phyloP scores from a whole-genome alignment of 30 jellyfish, hydroid and myxozoan genomes.

The Aurelia aurita complex sp. Pacific region DNA sequence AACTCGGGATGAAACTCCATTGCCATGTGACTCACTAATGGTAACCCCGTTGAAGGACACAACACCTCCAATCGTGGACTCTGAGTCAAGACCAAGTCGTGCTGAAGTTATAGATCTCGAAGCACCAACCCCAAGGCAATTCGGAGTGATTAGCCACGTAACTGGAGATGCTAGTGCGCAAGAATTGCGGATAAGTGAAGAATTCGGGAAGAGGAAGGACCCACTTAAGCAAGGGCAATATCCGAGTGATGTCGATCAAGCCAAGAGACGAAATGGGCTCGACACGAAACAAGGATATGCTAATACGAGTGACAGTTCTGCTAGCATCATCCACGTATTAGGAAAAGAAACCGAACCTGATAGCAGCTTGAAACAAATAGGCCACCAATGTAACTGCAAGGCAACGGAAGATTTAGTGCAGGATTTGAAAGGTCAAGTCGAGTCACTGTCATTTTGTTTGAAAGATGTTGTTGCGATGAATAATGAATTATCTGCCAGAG shows the following conservation, averaged over 20 bases:
- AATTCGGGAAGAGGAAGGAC: neutral
- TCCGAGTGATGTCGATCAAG: neutral
- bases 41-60: conserved; percentile 52
- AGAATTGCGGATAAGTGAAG: neutral
- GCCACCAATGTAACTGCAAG: too few species aligned
- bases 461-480: conserved; percentile 41
- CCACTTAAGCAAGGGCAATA: neutral
- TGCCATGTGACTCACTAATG: conserved; percentile 34
- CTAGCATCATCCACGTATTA: neutral
- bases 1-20: neutral
- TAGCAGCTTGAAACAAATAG: neutral
- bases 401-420: conserved; percentile 3
- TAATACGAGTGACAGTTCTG: neutral
- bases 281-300: neutral
- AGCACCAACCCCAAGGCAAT: neutral
- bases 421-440: conserved; percentile 25
- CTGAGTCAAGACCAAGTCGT: conserved; percentile 19
- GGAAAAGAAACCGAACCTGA: neutral
- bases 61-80: neutral
- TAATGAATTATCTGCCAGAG: conserved; percentile 75
- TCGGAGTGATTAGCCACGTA: conserved; percentile 10
- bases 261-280: neutral
- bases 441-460: conserved; percentile 18
- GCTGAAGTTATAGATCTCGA: conserved; percentile 29
- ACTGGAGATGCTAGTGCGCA: neutral